Conservation (phyloP, 2,888 invertebrate genomes). For the Meganola albula region DNA sequence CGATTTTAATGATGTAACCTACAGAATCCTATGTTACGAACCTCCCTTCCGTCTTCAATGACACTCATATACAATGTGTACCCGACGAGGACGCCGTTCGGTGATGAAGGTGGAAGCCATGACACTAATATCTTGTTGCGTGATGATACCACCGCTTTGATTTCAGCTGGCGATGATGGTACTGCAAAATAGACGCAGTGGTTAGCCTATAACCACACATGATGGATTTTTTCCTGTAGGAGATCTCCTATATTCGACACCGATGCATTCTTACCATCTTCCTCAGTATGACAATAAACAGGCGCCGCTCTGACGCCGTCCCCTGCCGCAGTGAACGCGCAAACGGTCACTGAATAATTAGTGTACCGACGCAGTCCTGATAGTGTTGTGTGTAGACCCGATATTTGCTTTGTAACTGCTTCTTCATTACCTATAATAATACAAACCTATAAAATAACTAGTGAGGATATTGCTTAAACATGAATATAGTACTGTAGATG, state of each 20-base stretch:
- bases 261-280: slow-evolving; percentile 94
- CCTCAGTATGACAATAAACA: slow-evolving; percentile 91
- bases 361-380: slow-evolving; percentile 90
- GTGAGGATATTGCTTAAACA: no score
- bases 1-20: no score
- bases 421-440: slow-evolving; percentile 88
- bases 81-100: slow-evolving; percentile 89
- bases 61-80: slow-evolving; percentile 91
- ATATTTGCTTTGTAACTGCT: slow-evolving; percentile 86
- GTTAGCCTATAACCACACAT: no score
- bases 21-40: slow-evolving; percentile 14
- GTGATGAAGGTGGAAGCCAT: slow-evolving; percentile 91
- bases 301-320: slow-evolving; percentile 92
- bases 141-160: slow-evolving; percentile 93
- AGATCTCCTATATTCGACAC: no score
- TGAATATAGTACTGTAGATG: no score
- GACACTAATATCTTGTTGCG: slow-evolving; percentile 91
- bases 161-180: slow-evolving; percentile 92
- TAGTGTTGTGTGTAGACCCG: slow-evolving; percentile 82
- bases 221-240: no score
- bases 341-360: slow-evolving; percentile 93
- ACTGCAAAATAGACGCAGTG: slow-evolving; percentile 72
- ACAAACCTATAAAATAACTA: no score
- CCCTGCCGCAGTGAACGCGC: slow-evolving; percentile 92
- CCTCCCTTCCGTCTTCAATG: slow-evolving; percentile 85